Evolutionary conservation across 2,113 vertebrate genomes (phyloP).

Genomic region (Ptilorrhoa leucosticta): DNA sequence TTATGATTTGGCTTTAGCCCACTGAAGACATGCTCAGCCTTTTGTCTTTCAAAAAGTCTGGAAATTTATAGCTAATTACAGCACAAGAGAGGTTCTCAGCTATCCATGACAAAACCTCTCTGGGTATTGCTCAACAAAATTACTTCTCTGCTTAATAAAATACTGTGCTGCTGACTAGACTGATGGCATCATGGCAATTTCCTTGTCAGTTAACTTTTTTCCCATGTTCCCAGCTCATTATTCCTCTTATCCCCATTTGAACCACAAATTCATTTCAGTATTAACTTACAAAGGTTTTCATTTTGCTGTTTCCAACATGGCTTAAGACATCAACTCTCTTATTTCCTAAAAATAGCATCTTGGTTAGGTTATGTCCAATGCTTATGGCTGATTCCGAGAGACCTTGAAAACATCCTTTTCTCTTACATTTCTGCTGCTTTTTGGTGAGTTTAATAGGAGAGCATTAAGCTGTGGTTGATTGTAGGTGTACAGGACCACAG

Average conservation of each 20-base stretch:
- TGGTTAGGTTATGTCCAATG: not conserved
- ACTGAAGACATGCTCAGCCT: not conserved
- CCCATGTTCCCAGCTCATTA: not conserved
- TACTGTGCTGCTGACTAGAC: constrained; percentile 24
- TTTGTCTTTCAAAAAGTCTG: not conserved
- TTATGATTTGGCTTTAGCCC: not conserved
- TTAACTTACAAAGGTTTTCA: not conserved
- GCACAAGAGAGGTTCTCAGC: not conserved
- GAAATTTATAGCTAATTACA: constrained; percentile 8
- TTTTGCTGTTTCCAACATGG: not conserved
- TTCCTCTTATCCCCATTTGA: not conserved
- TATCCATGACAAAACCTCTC: constrained; percentile 2
- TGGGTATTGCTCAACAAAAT: constrained; percentile 41
- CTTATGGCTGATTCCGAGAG: not conserved
- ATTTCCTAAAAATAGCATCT: not conserved
- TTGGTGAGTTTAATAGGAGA: not conserved
- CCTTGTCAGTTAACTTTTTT: not conserved
- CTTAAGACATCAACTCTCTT: not conserved
- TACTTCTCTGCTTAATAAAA: constrained; percentile 48
- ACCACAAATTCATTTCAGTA: not conserved
- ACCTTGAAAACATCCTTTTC: not conserved
- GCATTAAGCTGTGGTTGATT: not conserved
- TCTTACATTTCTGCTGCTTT: not conserved
- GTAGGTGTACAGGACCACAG: not conserved
- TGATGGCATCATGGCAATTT: constrained; percentile 51